Evolutionary conservation across 1,140 invertebrate genomes (phyloP).

Genomic region (Cherax quadricarinatus): DNA sequence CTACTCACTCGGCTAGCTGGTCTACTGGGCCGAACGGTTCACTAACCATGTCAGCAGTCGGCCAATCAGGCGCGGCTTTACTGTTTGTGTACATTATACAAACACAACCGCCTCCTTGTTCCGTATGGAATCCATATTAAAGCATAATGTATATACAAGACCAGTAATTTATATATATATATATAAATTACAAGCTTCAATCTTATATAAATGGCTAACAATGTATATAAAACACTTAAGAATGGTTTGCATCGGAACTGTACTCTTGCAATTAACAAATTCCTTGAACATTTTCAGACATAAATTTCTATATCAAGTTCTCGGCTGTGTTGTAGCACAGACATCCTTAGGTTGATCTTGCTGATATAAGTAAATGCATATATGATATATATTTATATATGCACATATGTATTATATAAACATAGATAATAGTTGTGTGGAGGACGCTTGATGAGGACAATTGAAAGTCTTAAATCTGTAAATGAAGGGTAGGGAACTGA

Average conservation of each 20-base stretch:
- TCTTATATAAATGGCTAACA: neutral
- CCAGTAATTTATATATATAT: neutral
- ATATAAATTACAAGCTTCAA: neutral
- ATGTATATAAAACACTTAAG: neutral
- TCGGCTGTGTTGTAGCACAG: neutral
- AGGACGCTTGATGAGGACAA: too few species aligned
- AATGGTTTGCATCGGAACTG: neutral
- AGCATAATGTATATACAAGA: too few species aligned
- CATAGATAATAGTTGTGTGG: neutral
- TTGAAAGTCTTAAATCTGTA: too few species aligned
- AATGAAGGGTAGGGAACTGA: too few species aligned
- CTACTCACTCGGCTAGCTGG: neutral
- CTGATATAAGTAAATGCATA: neutral
- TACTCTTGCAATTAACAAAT: neutral
- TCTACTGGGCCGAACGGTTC: neutral
- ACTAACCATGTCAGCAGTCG: neutral
- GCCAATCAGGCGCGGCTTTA: neutral
- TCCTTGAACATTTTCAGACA: neutral
- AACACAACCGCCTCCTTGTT: neutral
- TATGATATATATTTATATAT: constrained; percentile 6
- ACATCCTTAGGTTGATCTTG: neutral
- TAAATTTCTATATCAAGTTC: neutral
- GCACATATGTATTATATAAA: neutral
- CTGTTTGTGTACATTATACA: constrained; percentile 5
- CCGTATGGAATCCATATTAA: neutral